Conservation (phyloP, 2,797 vertebrate genomes). For the Siniperca scherzeri region DNA sequence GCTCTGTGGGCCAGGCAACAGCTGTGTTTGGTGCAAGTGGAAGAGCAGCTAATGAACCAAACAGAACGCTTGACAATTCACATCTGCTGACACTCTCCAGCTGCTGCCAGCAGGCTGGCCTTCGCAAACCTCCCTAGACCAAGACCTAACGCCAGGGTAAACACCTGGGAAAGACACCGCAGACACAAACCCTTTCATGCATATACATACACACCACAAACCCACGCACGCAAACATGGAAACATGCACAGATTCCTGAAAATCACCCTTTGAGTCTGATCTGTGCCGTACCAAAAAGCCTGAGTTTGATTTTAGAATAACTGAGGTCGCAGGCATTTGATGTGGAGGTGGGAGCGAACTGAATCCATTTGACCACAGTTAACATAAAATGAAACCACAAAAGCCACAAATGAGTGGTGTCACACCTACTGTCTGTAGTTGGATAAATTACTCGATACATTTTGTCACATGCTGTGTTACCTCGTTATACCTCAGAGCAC, state of each 20-base stretch:
- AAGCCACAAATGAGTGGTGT: constrained; percentile 37
- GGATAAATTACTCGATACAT: constrained; percentile 52
- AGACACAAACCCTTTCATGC: constrained; percentile 1
- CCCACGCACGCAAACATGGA: neutral
- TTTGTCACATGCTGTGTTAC: constrained; percentile 45
- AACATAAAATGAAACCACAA: constrained; percentile 48
- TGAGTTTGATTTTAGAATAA: constrained; percentile 27
- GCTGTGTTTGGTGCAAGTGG: constrained; percentile 74
- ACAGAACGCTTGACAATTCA: constrained; percentile 79
- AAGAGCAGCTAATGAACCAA: constrained; percentile 83
- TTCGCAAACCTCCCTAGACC: constrained; percentile 62
- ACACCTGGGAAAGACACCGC: constrained; percentile 68
- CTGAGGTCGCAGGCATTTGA: constrained; percentile 26
- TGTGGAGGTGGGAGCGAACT: constrained; percentile 30
- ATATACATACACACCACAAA: constrained; percentile 3
- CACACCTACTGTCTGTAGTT: constrained; percentile 27
- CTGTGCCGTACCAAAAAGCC: neutral
- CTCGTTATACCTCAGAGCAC: constrained; percentile 46
- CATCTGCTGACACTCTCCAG: constrained; percentile 85
- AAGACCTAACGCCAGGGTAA: constrained; percentile 69
- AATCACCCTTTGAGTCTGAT: constrained; percentile 17
- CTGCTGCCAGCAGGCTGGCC: constrained; percentile 77
- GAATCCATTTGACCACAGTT: constrained; percentile 61
- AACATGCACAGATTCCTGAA: constrained; percentile 43
- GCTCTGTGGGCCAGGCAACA: constrained; percentile 81